A percentile compares a stretch with the other conserved stretches of the same genome.
Evolutionary conservation across 2,113 vertebrate genomes (phyloP).

Genomic region (Engraulis encrasicolus): DNA sequence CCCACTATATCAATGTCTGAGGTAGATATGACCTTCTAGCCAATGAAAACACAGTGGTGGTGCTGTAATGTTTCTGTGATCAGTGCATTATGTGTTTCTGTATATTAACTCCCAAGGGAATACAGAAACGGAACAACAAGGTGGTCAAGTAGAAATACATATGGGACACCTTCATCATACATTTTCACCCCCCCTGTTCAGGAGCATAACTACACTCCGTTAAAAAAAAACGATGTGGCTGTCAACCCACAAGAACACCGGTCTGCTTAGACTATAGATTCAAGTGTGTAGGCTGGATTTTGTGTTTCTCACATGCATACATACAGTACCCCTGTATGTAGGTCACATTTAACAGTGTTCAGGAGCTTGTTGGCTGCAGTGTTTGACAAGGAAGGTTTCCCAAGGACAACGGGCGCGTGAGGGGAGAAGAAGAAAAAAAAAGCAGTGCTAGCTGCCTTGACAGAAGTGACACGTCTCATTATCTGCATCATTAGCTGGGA

Average conservation of each 20-base stretch:
- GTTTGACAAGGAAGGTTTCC: conserved; percentile 13
- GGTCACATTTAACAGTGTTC: not conserved
- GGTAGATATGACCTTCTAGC: not conserved
- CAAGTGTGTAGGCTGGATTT: not conserved
- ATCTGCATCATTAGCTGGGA: conserved; percentile 17
- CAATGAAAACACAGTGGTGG: not conserved
- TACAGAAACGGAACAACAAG: not conserved
- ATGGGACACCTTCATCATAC: not conserved
- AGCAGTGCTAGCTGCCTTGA: not conserved
- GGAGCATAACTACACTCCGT: not conserved
- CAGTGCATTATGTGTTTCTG: too few relatives aligned
- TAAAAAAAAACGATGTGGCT: not conserved
- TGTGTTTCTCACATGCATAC: too few relatives aligned
- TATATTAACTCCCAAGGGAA: not conserved
- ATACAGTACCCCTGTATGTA: not conserved
- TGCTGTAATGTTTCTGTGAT: not conserved
- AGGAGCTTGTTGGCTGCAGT: conserved; percentile 8
- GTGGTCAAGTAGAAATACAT: not conserved
- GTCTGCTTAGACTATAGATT: not conserved
- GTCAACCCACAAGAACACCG: not conserved
- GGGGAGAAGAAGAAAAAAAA: too few relatives aligned
- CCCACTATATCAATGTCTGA: too few relatives aligned
- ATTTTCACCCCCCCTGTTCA: not conserved
- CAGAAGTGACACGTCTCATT: conserved; percentile 13
- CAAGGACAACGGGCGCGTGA: not conserved